Conservation (phyloP, 2,888 invertebrate species). For the Chouioia cunea region DNA sequence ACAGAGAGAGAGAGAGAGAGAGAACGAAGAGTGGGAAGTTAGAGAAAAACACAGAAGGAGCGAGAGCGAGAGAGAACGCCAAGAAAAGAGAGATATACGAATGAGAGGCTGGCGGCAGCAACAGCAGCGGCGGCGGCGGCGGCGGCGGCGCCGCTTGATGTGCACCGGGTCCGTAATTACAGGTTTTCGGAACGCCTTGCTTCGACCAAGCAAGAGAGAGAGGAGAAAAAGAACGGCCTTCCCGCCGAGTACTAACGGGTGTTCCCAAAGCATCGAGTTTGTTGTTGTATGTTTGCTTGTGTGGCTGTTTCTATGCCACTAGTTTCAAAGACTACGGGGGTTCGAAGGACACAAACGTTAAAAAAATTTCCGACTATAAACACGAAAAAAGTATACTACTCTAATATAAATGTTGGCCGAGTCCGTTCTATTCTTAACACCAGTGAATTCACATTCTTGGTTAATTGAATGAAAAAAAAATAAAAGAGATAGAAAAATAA, state of each 20-base stretch:
- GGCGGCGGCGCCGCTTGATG: constrained; percentile 67
- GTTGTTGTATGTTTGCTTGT: not conserved
- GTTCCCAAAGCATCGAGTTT: constrained; percentile 21
- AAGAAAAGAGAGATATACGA: constrained; percentile 45
- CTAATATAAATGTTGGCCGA: no score
- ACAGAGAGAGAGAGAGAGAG: constrained; percentile 47
- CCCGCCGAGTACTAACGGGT: constrained; percentile 39
- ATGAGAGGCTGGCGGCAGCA: constrained; percentile 47
- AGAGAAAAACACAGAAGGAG: constrained; percentile 46
- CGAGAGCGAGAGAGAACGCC: constrained; percentile 36
- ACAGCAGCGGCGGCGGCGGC: constrained; percentile 50
- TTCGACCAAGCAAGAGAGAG: constrained; percentile 41
- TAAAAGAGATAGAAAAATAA: no score
- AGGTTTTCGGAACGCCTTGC: constrained; percentile 65
- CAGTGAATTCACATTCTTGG: no score
- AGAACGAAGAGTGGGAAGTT: constrained; percentile 51
- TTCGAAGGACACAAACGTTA: not conserved
- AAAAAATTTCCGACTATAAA: no score
- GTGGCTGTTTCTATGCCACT: not conserved
- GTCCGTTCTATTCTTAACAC: no score
- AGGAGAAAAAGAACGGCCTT: constrained; percentile 19
- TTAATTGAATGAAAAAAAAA: no score
- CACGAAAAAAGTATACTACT: no score
- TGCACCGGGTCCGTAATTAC: constrained; percentile 68
- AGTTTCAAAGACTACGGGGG: not conserved